These are phyloP conservation scores for Cryptotis parvus DNA, from an alignment of 2,113 vertebrate genomes.

Conservation along the genomic window DNA sequence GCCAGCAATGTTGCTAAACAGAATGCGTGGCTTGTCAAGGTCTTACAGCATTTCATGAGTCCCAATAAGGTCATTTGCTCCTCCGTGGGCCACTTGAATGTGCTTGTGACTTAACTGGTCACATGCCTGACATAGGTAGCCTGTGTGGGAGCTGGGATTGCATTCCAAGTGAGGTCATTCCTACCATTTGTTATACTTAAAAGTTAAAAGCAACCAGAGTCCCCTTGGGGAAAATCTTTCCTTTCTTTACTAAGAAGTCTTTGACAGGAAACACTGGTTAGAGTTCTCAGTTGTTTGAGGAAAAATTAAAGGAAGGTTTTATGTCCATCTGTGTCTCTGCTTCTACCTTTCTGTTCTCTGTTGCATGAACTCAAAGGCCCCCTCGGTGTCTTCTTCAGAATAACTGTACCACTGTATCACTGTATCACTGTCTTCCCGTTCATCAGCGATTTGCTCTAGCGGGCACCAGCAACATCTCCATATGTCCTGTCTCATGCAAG, in stretches of 20 bases:
- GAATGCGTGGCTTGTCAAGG: background rate
- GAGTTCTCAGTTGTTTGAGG: background rate
- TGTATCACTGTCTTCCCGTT: too few species aligned
- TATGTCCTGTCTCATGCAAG: too few species aligned
- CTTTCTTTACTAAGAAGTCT: background rate
- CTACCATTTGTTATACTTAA: background rate
- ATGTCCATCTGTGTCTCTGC: background rate
- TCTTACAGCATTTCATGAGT: background rate
- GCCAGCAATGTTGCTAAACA: background rate
- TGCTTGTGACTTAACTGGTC: background rate
- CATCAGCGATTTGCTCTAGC: too few species aligned
- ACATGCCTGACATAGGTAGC: too few species aligned
- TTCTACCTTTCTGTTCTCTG: background rate
- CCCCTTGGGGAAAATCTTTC: background rate
- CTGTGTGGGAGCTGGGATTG: background rate
- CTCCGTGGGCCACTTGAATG: background rate
- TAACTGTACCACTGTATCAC: too few species aligned
- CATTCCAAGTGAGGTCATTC: background rate
- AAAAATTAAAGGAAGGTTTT: background rate
- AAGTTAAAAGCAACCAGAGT: background rate
- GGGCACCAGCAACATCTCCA: too few species aligned
- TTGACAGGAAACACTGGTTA: background rate
- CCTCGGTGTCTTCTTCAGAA: background rate
- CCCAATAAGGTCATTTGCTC: background rate
- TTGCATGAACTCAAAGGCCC: background rate